Conservation (phyloP, 2,888 invertebrate species). For the Acrocera orbiculus region DNA sequence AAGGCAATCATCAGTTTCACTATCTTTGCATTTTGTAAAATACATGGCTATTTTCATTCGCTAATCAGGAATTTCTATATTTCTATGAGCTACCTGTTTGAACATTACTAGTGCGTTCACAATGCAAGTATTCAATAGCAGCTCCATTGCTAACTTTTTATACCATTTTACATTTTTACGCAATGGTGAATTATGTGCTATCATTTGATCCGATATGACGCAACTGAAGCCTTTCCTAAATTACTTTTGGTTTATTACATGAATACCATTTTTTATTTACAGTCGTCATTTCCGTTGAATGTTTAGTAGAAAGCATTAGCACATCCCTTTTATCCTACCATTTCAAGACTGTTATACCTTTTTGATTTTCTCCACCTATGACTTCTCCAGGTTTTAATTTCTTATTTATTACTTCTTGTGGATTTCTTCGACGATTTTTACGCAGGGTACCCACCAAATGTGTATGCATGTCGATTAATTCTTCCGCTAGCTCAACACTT, state of each 20-base stretch:
- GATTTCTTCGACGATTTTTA: constrained; percentile 4
- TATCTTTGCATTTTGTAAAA: constrained; percentile 7
- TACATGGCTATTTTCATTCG: constrained; percentile 6
- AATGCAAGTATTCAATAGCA: constrained; percentile 1
- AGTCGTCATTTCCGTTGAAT: constrained; percentile 4
- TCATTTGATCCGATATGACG: constrained; percentile 1
- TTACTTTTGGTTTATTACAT: constrained; percentile 2
- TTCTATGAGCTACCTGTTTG: constrained; percentile 4
- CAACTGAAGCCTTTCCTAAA: constrained; percentile 2
- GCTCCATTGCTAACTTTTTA: constrained; percentile 1
- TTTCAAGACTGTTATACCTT: constrained; percentile 4
- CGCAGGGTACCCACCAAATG: constrained; percentile 3
- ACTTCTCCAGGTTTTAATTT: constrained; percentile 4
- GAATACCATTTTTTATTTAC: constrained; percentile 3
- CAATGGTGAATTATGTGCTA: constrained; percentile 1
- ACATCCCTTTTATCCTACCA: too few species aligned
- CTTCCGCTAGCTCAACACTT: constrained; percentile 2
- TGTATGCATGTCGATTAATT: constrained; percentile 1
- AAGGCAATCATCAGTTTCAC: constrained; percentile 6
- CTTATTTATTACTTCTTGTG: constrained; percentile 3
- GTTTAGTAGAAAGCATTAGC: constrained; percentile 7
- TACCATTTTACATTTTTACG: constrained; percentile 2
- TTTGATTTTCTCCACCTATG: constrained; percentile 4
- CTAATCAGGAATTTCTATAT: constrained; percentile 5
- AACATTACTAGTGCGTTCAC: constrained; percentile 2